Conservation (phyloP, 2,113 vertebrate species). For the Triplophysa tibetana region DNA sequence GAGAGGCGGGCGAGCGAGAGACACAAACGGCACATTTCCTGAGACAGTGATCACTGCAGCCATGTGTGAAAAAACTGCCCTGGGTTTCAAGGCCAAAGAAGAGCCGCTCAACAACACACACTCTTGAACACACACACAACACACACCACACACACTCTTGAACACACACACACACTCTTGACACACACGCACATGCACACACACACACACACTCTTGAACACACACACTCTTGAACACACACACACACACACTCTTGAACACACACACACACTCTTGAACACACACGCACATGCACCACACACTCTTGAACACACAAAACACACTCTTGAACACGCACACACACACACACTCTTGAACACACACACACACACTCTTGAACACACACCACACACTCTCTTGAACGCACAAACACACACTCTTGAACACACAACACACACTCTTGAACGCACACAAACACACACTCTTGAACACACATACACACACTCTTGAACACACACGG, state of each 20-base stretch:
- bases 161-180: not conserved
- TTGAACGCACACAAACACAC: not conserved
- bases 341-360: too few relatives aligned
- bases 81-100: slow-evolving; percentile 30
- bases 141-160: not conserved
- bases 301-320: not conserved
- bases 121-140: not conserved
- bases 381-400: too few relatives aligned
- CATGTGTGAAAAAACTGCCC: slow-evolving; percentile 36
- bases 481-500: too few relatives aligned
- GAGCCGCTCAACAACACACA: not conserved
- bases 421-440: not conserved
- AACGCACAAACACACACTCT: not conserved
- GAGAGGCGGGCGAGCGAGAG: slow-evolving; percentile 28
- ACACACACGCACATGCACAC: not conserved
- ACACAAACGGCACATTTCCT: slow-evolving; percentile 42
- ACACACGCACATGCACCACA: not conserved
- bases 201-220: not conserved
- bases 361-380: not conserved
- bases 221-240: not conserved
- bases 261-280: too few relatives aligned
- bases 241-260: slow-evolving; percentile 18
- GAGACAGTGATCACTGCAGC: slow-evolving; percentile 46
- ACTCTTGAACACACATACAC: too few relatives aligned
- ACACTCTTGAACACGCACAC: not conserved